phyloP scores from a whole-genome alignment of 2,797 vertebrate genomes.

The Sebastiscus albofasciatus region DNA sequence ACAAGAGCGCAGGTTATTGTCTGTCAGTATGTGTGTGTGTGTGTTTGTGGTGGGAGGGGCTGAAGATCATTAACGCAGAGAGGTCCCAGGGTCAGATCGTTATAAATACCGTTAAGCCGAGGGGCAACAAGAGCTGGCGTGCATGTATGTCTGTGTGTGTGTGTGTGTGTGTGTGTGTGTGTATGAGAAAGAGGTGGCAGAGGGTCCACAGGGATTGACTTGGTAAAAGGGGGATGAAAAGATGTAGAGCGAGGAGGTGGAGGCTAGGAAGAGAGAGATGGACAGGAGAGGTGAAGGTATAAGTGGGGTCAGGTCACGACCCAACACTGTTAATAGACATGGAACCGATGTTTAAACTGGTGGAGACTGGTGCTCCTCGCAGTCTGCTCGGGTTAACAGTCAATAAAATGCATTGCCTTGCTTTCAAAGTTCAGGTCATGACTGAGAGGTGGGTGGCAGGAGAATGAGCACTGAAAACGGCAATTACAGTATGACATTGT shows the following conservation, averaged over 20 bases:
- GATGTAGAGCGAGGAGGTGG: constrained; percentile 30
- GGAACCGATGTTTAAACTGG: constrained; percentile 74
- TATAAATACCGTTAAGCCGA: constrained; percentile 75
- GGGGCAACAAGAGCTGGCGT: constrained; percentile 50
- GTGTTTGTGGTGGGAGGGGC: constrained; percentile 53
- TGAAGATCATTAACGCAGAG: constrained; percentile 72
- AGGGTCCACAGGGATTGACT: constrained; percentile 61
- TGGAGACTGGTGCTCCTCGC: constrained; percentile 38
- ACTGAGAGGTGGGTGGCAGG: constrained; percentile 14
- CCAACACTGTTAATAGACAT: constrained; percentile 76
- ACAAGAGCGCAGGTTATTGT: constrained; percentile 41
- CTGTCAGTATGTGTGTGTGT: constrained; percentile 45
- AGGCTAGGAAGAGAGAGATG: constrained; percentile 27
- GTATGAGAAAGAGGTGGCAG: constrained; percentile 22
- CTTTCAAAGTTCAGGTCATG: constrained; percentile 41
- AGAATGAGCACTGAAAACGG: constrained; percentile 12
- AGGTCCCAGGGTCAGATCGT: constrained; percentile 79
- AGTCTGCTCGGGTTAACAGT: constrained; percentile 33
- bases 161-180: neutral
- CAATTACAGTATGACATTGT: neutral
- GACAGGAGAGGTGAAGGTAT: constrained; percentile 67
- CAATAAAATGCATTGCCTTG: constrained; percentile 54
- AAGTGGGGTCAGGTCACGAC: constrained; percentile 80
- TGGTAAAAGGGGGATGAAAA: constrained; percentile 64
- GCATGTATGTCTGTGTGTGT: constrained; percentile 12